Evolutionary conservation across 2,113 vertebrate genomes (phyloP).

Genomic region (Girardinichthys multiradiatus): DNA sequence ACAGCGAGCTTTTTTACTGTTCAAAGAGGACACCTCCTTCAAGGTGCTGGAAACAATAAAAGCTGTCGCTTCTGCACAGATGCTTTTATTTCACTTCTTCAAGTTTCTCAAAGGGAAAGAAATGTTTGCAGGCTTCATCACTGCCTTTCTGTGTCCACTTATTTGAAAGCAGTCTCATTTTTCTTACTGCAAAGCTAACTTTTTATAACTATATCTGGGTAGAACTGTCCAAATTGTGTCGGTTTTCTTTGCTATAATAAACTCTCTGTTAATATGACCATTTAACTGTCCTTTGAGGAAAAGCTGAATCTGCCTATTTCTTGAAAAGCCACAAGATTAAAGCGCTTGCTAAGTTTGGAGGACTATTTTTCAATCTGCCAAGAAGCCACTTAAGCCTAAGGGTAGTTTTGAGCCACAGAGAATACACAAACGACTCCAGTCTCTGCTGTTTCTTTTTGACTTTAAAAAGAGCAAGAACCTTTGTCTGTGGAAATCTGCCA

Average conservation of each 20-base stretch:
- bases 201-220: background rate
- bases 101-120: constrained; percentile 20
- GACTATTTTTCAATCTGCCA: constrained; percentile 35
- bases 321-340: constrained; percentile 26
- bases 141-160: constrained; percentile 1
- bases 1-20: constrained; percentile 29
- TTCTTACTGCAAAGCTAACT: constrained; percentile 14
- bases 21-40: constrained; percentile 40
- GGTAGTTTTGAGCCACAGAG: constrained; percentile 20
- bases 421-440: constrained; percentile 3
- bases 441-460: constrained; percentile 2
- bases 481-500: constrained; percentile 26
- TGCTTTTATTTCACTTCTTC: constrained; percentile 26
- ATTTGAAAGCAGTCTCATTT: constrained; percentile 23
- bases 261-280: background rate
- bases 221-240: background rate
- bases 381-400: constrained; percentile 45
- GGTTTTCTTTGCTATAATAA: constrained; percentile 4
- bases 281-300: background rate
- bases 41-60: constrained; percentile 15
- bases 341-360: constrained; percentile 13
- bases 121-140: constrained; percentile 7
- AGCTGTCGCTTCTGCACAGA: background rate
- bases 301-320: constrained; percentile 7
- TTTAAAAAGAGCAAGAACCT: constrained; percentile 9